Percentiles rank a stretch among this genome's conserved stretches.
phyloP scores from a whole-genome alignment of 1,140 invertebrate species.

The Drosophila arizonae region DNA sequence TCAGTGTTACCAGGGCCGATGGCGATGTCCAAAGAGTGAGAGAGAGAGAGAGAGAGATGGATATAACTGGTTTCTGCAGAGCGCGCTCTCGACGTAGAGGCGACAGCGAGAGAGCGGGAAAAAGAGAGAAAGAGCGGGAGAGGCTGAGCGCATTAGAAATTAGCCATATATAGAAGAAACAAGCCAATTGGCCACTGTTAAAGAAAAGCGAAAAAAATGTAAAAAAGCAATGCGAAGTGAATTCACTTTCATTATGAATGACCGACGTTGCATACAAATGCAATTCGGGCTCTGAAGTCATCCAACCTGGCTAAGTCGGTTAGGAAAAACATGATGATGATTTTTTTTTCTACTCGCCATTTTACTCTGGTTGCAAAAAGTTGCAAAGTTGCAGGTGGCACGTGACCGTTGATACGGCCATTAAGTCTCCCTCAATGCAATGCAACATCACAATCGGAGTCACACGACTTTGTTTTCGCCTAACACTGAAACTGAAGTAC shows the following conservation, averaged over 20 bases:
- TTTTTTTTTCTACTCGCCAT: slow-evolving; percentile 26
- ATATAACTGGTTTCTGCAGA: too few relatives aligned
- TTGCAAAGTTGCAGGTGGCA: slow-evolving; percentile 16
- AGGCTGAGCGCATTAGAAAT: slow-evolving; percentile 68
- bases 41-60: slow-evolving; percentile 7
- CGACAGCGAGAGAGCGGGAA: neutral
- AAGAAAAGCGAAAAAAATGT: slow-evolving; percentile 9
- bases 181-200: slow-evolving; percentile 2
- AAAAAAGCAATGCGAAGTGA: slow-evolving; percentile 66
- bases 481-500: neutral
- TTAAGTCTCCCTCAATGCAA: slow-evolving; percentile 3
- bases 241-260: slow-evolving; percentile 81
- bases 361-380: slow-evolving; percentile 5
- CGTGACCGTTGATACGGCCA: slow-evolving; percentile 27
- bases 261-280: slow-evolving; percentile 74
- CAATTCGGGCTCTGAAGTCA: slow-evolving; percentile 53
- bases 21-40: slow-evolving; percentile 62
- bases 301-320: slow-evolving; percentile 70
- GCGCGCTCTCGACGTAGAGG: too few relatives aligned
- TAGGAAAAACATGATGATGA: slow-evolving; percentile 60
- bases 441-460: slow-evolving; percentile 1
- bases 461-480: neutral
- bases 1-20: slow-evolving; percentile 56
- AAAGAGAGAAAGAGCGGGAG: slow-evolving; percentile 12
- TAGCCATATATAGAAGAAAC: slow-evolving; percentile 48